Percentiles rank a stretch among this genome's conserved stretches.
Conservation (phyloP, 2,797 vertebrate species). For the Clarias pachynema region DNA sequence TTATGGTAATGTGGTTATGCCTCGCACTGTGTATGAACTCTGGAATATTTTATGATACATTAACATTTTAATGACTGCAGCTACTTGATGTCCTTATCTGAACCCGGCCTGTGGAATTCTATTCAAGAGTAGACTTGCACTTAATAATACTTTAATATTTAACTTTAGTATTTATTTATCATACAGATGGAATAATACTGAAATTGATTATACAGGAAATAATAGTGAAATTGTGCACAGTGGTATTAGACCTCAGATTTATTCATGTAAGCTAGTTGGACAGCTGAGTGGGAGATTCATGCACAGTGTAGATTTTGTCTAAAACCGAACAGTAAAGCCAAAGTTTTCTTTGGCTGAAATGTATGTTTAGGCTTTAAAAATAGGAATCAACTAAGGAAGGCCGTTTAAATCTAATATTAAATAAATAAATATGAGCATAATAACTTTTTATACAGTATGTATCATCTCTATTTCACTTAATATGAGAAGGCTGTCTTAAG, state of each 20-base stretch:
- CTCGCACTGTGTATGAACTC: neutral
- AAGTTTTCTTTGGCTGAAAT: neutral
- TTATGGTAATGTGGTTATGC: neutral
- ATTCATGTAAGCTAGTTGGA: too few species aligned
- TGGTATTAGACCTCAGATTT: neutral
- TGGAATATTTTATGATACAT: neutral
- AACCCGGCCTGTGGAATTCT: neutral
- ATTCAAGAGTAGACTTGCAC: neutral
- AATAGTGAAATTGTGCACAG: neutral
- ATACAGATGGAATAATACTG: neutral
- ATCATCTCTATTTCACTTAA: neutral
- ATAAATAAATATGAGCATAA: neutral
- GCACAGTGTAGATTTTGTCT: neutral
- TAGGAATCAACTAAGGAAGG: too few species aligned
- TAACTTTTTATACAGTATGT: neutral
- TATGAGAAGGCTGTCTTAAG: neutral
- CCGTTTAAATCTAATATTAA: neutral
- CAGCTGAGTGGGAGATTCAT: neutral
- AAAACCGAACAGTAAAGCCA: neutral
- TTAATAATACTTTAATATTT: neutral
- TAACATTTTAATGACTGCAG: neutral
- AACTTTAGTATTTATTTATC: neutral
- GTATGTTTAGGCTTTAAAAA: neutral
- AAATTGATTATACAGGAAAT: neutral
- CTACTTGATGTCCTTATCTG: neutral